Base-by-base conservation (phyloP, 2,797 vertebrate species). In the Pagetopsis macropterus region DNA sequence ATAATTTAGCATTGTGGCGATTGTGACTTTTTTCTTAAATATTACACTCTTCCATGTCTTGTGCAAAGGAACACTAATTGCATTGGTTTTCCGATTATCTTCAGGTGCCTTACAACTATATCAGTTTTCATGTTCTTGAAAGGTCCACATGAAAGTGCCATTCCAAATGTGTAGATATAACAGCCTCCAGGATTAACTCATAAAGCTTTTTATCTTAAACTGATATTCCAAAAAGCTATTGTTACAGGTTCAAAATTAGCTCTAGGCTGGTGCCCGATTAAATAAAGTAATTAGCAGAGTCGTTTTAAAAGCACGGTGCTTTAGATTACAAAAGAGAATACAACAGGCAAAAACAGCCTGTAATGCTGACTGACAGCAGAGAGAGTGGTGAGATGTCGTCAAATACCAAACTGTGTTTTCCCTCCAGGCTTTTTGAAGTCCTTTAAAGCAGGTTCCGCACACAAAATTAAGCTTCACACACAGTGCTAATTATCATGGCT, bases 301-400 rank as follows among this genome's bases (percentile, higher is more conserved):
- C 46, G 37, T 72, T 92, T 91, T 70, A 84, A 84, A 86, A 82
- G 85, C 78, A 88, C 56, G 55, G 82, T 78, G 83, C 82, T 88
- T 91, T 89, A 84, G 89, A 89, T 94, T 92, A 92, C 88, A 92
- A 91, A 92, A 88, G 83, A 64, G 87, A 89, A 89, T 85, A 84
- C 76, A 81, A 84, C 66, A 63, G 84, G 77, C 66, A 85, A 81
- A 87, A 85, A 87, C 65, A 82, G 62, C 50, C 37, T 65, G 52
- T 91, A 88, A 93, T 93, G 87, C 92, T 92, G 89, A 92, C 60
- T 93, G 90, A 92, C 90, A 91, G 86, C 79, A 50, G 76, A 78
- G 85, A 77, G 75, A 76, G 80, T 64, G 72, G 65, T 14, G 71
- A 83, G 82, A 78, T 86, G 85, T 87, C 72, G 73, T 75, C 69